These are phyloP conservation scores for Corella eumyota DNA, from an alignment of 23 tunicate genomes.

Conservation along the genomic window DNA sequence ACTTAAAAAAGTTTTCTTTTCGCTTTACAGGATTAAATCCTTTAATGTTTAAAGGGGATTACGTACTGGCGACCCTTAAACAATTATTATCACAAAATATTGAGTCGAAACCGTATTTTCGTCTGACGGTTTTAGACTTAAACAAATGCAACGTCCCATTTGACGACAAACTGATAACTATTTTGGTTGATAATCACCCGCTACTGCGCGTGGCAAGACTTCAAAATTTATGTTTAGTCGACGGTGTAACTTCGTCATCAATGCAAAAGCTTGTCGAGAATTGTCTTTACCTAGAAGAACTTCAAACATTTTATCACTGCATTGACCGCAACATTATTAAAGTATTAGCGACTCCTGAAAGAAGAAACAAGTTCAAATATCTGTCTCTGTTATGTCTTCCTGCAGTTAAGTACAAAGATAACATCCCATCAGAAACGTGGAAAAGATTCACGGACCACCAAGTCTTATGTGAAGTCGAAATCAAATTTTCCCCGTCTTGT, in stretches of 20 bases:
- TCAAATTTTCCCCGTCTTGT: too few species aligned
- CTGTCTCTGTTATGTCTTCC: not conserved
- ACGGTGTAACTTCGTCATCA: constrained; percentile 21
- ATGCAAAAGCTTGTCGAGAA: constrained; percentile 14
- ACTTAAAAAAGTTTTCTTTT: constrained; percentile 21
- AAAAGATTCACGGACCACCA: not conserved
- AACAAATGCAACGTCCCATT: constrained; percentile 12
- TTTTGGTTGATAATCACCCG: constrained; percentile 14
- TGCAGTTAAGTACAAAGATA: not conserved
- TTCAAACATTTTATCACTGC: constrained; percentile 27
- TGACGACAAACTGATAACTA: constrained; percentile 21
- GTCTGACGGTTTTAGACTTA: constrained; percentile 16
- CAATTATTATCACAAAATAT: constrained; percentile 6
- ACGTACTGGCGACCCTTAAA: constrained; percentile 21
- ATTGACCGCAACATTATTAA: constrained; percentile 15
- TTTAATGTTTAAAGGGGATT: constrained; percentile 12
- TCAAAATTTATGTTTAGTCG: constrained; percentile 27
- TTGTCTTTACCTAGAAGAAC: constrained; percentile 29
- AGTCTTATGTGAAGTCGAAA: too few species aligned
- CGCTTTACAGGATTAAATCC: constrained; percentile 41
- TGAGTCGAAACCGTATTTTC: constrained; percentile 1
- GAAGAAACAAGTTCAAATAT: not conserved
- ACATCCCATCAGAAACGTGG: not conserved
- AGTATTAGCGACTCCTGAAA: not conserved
- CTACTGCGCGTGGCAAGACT: constrained; percentile 12